Base-by-base conservation (phyloP, 2,113 vertebrate species). In the Seriola quinqueradiata region DNA sequence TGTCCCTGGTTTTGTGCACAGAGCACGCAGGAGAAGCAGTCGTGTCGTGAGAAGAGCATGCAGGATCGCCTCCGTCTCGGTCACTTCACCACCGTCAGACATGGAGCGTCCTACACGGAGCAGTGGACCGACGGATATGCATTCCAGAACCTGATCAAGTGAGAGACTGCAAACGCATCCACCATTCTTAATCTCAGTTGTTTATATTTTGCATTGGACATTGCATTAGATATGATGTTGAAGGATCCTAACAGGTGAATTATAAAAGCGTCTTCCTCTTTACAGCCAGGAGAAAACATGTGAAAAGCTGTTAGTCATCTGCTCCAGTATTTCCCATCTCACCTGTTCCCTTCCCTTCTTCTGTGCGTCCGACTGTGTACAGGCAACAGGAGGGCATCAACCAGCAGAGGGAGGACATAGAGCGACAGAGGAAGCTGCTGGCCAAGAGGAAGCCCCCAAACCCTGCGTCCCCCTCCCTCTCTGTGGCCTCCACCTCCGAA, bases 91-190 rank as follows among this genome's bases (percentile, higher is more conserved):
- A 99, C 98, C 34, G 98, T 99, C 92, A 95, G 98, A 93, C 98
- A 99, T 68, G 98, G 98, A 81, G 98, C 98, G 69, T 99, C 98
- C 74, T 99, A 99, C 95, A 99, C 98, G 8, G 98, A 99, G 91
- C 98, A 99, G 94, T 99, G 98, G 98, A 98, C 97, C 55, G 98
- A 99, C 93, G 98, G 98, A 90, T 99, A 98, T 91, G 98, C 98
- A 91, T 99, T 99, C 96, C 98, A 99, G 88, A 99, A 99, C 94
- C 97, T 99, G 92, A 97, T 99, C 94, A 99, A 99, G 98, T 99
- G 95, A 97, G 94, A 70, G 7, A 25, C 1, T 8, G 23, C 12
- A 23, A 14, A 48, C 59, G 1, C 65, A 2, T 50, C 67, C 69
- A 34, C 0, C 1, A 2, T 4, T 61, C 64, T 52, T 10, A 1